Conservation (phyloP, 1,140 invertebrate genomes). For the Orchestia grillus region DNA sequence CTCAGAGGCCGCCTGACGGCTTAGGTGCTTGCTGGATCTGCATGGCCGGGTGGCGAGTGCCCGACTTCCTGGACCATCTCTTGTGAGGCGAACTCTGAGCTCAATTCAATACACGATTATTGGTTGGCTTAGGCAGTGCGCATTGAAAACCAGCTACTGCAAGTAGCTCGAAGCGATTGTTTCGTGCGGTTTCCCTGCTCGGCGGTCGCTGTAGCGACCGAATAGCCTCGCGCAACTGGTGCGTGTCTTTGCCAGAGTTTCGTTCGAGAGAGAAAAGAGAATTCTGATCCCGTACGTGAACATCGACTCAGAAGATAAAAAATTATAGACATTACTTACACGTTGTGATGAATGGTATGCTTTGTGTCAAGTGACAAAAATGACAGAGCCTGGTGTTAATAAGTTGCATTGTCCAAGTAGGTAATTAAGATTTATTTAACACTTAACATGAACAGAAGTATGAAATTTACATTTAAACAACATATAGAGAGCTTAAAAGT, state of each 20-base stretch:
- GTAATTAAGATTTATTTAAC: too few species aligned
- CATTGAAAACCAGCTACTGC: neutral
- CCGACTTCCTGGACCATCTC: neutral
- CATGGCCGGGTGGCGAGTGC: neutral
- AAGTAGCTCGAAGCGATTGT: neutral
- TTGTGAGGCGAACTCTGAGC: neutral
- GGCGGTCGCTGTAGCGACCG: neutral
- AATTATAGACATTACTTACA: neutral
- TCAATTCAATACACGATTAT: neutral
- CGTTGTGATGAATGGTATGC: too few species aligned
- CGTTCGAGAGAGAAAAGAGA: neutral
- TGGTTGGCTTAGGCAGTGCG: neutral
- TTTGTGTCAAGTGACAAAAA: too few species aligned
- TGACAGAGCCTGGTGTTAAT: too few species aligned
- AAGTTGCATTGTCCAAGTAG: too few species aligned
- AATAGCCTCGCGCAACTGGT: neutral
- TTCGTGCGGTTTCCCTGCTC: too few species aligned
- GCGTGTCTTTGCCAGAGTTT: too few species aligned
- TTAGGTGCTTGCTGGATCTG: neutral
- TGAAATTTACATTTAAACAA: too few species aligned
- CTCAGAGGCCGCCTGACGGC: conserved; percentile 23
- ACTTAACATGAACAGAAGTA: too few species aligned
- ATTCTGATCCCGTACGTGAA: neutral
- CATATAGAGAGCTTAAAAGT: too few species aligned
- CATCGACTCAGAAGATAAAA: neutral